These are phyloP conservation scores for Trilocha varians DNA, from an alignment of 2,888 invertebrate species.

Conservation along the genomic window DNA sequence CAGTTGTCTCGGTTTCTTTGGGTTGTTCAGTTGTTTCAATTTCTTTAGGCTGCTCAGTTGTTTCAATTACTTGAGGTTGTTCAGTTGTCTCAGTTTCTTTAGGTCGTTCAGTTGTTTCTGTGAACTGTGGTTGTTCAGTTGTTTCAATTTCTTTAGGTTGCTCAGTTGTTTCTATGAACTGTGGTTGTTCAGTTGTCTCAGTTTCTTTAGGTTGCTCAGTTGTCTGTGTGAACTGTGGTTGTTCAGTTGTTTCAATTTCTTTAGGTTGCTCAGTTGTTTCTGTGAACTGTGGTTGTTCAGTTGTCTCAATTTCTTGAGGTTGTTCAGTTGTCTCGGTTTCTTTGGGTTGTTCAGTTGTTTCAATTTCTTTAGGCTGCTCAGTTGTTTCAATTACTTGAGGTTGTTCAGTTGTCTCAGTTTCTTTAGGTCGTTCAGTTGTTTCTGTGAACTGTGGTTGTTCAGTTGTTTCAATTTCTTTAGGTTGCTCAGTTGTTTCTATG, in stretches of 20 bases:
- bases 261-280: not conserved
- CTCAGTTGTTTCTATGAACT: not conserved
- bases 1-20: not conserved
- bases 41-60: not conserved
- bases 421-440: too few species aligned
- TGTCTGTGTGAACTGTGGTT: too few species aligned
- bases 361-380: not conserved
- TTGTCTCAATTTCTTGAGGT: conserved; percentile 1
- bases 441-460: too few species aligned
- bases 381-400: conserved; percentile 1
- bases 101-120: too few species aligned
- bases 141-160: not conserved
- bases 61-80: not conserved
- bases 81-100: not conserved
- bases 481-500: too few species aligned
- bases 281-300: conserved; percentile 6
- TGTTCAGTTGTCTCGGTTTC: conserved; percentile 1
- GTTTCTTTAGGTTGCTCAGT: too few species aligned
- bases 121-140: not conserved
- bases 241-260: not conserved
- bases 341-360: not conserved
- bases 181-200: not conserved
- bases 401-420: conserved; percentile 8
- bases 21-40: not conserved
- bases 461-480: too few species aligned